Conservation (phyloP, 2,888 invertebrate species). For the Plebejus melissa region DNA sequence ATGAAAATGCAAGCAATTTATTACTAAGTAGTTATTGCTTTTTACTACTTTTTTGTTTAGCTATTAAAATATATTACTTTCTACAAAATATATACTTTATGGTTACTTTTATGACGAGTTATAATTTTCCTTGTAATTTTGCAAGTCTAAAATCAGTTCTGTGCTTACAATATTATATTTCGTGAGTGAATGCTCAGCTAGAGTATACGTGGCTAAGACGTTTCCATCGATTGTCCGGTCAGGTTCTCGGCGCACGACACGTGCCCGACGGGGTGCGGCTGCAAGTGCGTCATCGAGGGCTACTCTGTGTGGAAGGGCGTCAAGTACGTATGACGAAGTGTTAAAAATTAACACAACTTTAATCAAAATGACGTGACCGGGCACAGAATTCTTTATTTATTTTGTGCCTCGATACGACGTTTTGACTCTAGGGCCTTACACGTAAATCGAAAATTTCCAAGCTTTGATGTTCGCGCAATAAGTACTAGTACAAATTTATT, state of each 20-base stretch:
- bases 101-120: too few relatives aligned
- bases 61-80: too few relatives aligned
- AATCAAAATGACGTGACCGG: not conserved
- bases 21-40: too few relatives aligned
- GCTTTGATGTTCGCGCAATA: not conserved
- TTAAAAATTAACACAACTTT: slow-evolving; percentile 14
- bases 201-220: too few relatives aligned
- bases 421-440: not conserved
- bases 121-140: too few relatives aligned
- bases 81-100: too few relatives aligned
- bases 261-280: slow-evolving; percentile 96
- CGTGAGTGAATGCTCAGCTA: too few relatives aligned
- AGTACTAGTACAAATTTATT: not conserved
- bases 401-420: not conserved
- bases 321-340: slow-evolving; percentile 53
- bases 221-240: slow-evolving; percentile 47
- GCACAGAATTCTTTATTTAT: not conserved
- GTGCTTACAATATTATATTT: not conserved
- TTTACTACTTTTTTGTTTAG: too few relatives aligned
- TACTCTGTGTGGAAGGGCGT: slow-evolving; percentile 63
- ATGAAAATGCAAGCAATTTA: not conserved
- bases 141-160: not conserved
- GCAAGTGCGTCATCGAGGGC: slow-evolving; percentile 88
- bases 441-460: not conserved
- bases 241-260: slow-evolving; percentile 81